Base-by-base conservation (phyloP, 2,113 vertebrate genomes). In the Dicentrarchus labrax region DNA sequence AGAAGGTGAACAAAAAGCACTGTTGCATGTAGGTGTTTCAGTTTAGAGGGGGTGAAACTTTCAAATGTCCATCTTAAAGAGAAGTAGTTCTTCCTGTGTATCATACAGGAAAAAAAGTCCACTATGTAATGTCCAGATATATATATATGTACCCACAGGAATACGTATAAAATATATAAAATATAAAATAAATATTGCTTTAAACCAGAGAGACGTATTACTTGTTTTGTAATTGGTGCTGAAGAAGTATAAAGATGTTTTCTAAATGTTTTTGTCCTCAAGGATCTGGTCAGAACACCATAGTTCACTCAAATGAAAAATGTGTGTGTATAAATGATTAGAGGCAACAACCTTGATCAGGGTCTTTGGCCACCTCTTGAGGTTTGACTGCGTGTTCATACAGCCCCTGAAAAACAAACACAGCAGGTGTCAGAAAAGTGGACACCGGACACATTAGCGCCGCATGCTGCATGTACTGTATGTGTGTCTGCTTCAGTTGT, bases 381-480 rank as follows among this genome's bases (percentile, higher is more conserved):
- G 95, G 91, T 36, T 86, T 89, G 45, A 97, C 80, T 4, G 89
- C 30, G 24, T 94, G 93, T 16, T 94, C 89, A 77, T 96, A 97
- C 51, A 95, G 93, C 30, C 93, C 95, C 98, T 99, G 88, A 30
- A 93, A 84, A 91, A 85, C 56, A 92, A 21, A 84, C 0, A 13
- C 0, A 4, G 60, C 59, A 66, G 17, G 1, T 1, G 51, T 60
- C 39, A 72, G 65, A 9, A 12, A 68, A 39, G 21, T 1, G 16
- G 47, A 36, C 10, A 9, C 11, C 47, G 15, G n/a, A 65, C 21
- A 36, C 12, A 30, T 19, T n/a, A 41, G 50, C 71, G 48, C 71
- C 11, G 69, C 12, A 16, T 15, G 9, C 21, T 59, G 53, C 4
- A 7, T 30, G 30, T 3, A 3, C 30, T 30, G 30, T 2, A 30